Conservation (phyloP, 2,113 vertebrate genomes). For the Prinia subflava region DNA sequence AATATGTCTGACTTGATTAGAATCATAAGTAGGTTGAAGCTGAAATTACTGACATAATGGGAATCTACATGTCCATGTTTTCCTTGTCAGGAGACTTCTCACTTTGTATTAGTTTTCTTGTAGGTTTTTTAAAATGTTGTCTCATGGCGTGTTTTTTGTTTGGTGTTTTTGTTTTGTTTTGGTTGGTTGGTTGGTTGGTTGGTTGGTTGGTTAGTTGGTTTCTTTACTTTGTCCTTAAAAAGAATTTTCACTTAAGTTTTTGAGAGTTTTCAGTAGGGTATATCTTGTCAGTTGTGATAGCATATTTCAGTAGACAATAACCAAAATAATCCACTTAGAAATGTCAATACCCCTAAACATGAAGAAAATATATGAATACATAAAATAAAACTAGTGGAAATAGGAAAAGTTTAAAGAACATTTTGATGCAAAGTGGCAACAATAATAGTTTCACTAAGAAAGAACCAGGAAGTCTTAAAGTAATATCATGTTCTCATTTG, state of each 20-base stretch:
- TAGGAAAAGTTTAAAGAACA: accelerated
- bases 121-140: neutral
- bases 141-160: neutral
- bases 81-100: neutral
- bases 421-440: neutral
- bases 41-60: neutral
- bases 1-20: neutral
- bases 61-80: neutral
- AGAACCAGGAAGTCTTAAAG: neutral
- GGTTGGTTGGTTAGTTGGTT: no score
- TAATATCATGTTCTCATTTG: neutral
- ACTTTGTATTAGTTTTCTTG: neutral
- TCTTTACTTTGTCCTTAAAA: neutral
- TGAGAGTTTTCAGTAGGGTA: neutral
- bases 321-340: neutral
- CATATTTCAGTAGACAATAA: neutral
- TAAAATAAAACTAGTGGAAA: neutral
- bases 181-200: neutral
- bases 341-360: neutral
- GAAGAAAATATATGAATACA: neutral
- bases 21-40: neutral
- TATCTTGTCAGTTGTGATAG: neutral
- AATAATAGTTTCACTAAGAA: neutral
- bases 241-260: neutral
- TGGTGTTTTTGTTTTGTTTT: no score